These are phyloP conservation scores for Myrmecobius fasciatus DNA, from an alignment of 2,113 vertebrate genomes.

Conservation along the genomic window DNA sequence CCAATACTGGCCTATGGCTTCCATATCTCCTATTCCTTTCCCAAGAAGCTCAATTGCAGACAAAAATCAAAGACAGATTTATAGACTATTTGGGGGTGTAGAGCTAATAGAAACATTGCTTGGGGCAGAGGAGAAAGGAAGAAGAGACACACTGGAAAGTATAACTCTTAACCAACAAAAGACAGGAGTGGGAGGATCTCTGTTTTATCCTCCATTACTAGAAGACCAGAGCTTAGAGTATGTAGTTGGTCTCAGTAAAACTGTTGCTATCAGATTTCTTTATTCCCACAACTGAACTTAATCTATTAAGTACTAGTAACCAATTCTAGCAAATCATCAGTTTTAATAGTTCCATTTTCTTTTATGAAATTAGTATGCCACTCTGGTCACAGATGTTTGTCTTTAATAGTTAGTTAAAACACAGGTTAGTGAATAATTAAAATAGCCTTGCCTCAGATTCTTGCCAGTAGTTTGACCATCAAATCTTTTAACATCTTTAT, in stretches of 20 bases:
- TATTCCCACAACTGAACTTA: neutral
- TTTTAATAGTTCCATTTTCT: neutral
- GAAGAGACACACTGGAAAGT: neutral
- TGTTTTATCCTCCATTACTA: neutral
- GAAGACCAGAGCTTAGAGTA: neutral
- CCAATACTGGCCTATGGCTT: neutral
- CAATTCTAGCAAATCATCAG: neutral
- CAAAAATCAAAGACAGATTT: neutral
- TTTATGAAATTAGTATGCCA: neutral
- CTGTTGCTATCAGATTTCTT: neutral
- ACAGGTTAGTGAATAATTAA: neutral
- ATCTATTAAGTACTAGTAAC: neutral
- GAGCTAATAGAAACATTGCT: neutral
- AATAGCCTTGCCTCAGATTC: neutral
- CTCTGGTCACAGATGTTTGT: neutral
- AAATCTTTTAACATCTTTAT: neutral
- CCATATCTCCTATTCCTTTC: neutral
- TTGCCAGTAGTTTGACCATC: neutral
- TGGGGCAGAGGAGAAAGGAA: neutral
- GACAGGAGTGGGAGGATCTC: neutral
- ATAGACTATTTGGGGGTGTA: neutral
- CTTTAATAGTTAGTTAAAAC: slow-evolving; percentile 37
- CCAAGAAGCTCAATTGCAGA: neutral
- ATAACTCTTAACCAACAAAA: neutral
- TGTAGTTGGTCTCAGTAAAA: neutral